Base-by-base conservation (phyloP, 2,113 vertebrate genomes). In the Camelus bactrianus region DNA sequence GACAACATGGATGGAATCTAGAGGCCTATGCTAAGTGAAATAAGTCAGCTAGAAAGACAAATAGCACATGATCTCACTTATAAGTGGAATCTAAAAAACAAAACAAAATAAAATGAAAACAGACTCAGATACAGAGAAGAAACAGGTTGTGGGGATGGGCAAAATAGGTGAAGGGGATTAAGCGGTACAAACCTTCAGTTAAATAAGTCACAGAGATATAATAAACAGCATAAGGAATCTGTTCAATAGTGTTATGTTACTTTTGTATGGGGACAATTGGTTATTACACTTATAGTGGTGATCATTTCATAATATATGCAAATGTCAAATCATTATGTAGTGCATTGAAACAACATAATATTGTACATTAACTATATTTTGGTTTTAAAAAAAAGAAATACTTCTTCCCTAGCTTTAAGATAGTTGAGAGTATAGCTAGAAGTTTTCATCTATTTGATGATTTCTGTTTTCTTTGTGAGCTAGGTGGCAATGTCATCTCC, bases 401-500 rank as follows among this genome's bases (percentile, higher is more conserved):
- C 32, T 94, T 32, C 46, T 86, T 52, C 32, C 22, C 6, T 81
- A 67, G 11, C n/a, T 64, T 67, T n/a, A 92, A 8, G 14, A 35
- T 89, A 52, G 5, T 26, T 84, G 48, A 60, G 28, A 75, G 8
- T 82, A 16, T 52, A 46, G 16, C 5, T 83, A n/a, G 20, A 24
- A 58, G 50, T 35, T 77, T n/a, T 62, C 38, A 72, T 82, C 48
- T 84, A 4, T 83, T 42, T 93, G 83, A 58, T 89, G 17, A 52
- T 52, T 95, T 76, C 30, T 80, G 0, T 92, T 96, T 92, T 92
- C 52, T 85, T 32, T 93, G 22, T 70, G 70, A 95, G 65, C 26
- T 46, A 46, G 83, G 30, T 72, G 56, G 32, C n/a, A 58, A 26
- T 10, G 22, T 87, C 81, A 38, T 94, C 16, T 92, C 46, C 76